A percentile compares a stretch with the other conserved stretches of the same genome.
Evolutionary conservation across 2,797 vertebrate genomes (phyloP).

Genomic region (Lithobates sylvaticus): DNA sequence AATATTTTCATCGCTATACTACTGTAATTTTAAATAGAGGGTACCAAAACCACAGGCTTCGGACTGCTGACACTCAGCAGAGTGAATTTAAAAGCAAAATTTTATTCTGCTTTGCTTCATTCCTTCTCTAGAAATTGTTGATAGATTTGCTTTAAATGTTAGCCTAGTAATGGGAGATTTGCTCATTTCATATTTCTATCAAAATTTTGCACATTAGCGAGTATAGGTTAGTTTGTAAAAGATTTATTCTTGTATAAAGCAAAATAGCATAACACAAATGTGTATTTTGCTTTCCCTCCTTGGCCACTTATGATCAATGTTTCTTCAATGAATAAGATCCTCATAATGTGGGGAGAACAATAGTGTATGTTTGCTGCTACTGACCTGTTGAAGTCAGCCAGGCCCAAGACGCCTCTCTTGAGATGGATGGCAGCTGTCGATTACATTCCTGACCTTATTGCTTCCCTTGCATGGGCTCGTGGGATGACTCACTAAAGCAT

Average conservation of each 20-base stretch:
- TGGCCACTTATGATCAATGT: not conserved
- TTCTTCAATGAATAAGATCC: not conserved
- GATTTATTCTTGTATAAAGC: not conserved
- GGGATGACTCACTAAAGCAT: conserved; percentile 21
- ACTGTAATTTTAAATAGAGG: too few species aligned
- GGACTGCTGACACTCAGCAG: too few species aligned
- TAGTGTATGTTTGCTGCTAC: not conserved
- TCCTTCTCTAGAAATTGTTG: too few species aligned
- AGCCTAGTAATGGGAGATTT: too few species aligned
- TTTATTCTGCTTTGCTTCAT: too few species aligned
- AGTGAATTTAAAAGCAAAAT: too few species aligned
- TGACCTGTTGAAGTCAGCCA: conserved; percentile 25
- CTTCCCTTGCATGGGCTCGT: conserved; percentile 9
- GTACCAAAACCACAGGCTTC: too few species aligned
- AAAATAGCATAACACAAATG: not conserved
- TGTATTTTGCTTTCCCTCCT: not conserved
- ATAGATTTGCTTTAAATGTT: too few species aligned
- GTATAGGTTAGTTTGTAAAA: not conserved
- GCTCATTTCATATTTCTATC: too few species aligned
- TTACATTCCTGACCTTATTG: conserved; percentile 48
- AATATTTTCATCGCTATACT: too few species aligned
- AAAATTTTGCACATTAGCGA: too few species aligned
- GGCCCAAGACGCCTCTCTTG: conserved; percentile 1
- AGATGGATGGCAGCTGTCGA: conserved; percentile 29
- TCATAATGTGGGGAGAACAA: not conserved